Percentiles rank a stretch among this genome's conserved stretches.
phyloP scores from a whole-genome alignment of 2,888 invertebrate species.

The Heteromurus nitidus region DNA sequence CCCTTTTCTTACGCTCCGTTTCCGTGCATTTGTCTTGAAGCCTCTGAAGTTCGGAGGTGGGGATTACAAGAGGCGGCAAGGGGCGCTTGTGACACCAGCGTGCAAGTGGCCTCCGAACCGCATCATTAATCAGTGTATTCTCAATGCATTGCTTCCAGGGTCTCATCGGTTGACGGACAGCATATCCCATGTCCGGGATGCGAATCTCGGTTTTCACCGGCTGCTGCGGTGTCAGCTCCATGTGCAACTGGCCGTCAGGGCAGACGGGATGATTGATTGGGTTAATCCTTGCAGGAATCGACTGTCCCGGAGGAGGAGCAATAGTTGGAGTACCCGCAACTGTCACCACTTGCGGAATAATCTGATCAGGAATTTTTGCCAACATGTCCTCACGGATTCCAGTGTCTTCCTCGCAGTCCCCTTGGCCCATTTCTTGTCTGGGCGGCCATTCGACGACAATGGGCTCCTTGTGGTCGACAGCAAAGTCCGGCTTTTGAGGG shows the following conservation, averaged over 20 bases:
- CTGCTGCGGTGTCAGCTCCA: slow-evolving; percentile 34
- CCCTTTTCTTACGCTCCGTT: slow-evolving; percentile 53
- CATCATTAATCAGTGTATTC: slow-evolving; percentile 68
- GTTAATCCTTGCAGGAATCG: slow-evolving; percentile 23
- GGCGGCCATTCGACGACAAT: slow-evolving; percentile 63
- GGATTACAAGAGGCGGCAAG: slow-evolving; percentile 68
- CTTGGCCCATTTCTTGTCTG: slow-evolving; percentile 44
- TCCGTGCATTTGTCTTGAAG: slow-evolving; percentile 61
- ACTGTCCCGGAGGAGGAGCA: not conserved
- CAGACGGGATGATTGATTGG: slow-evolving; percentile 47
- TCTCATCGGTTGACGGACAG: slow-evolving; percentile 63
- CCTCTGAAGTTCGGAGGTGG: slow-evolving; percentile 60
- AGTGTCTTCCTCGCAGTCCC: slow-evolving; percentile 44
- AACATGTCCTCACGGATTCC: slow-evolving; percentile 60
- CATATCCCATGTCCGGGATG: slow-evolving; percentile 46
- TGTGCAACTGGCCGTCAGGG: slow-evolving; percentile 60
- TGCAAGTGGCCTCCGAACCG: slow-evolving; percentile 72
- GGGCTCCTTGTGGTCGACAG: slow-evolving; percentile 57
- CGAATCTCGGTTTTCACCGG: slow-evolving; percentile 43
- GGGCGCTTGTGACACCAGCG: slow-evolving; percentile 68
- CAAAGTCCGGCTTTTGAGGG: slow-evolving; percentile 61
- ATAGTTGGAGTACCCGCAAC: slow-evolving; percentile 42
- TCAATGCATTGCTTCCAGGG: slow-evolving; percentile 72
- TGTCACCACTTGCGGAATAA: slow-evolving; percentile 53
- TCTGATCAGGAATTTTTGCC: slow-evolving; percentile 51